Percentiles rank a stretch among this genome's conserved stretches.
Evolutionary conservation across 1,140 invertebrate genomes (phyloP).

Genomic region (Bombus soroeensis): DNA sequence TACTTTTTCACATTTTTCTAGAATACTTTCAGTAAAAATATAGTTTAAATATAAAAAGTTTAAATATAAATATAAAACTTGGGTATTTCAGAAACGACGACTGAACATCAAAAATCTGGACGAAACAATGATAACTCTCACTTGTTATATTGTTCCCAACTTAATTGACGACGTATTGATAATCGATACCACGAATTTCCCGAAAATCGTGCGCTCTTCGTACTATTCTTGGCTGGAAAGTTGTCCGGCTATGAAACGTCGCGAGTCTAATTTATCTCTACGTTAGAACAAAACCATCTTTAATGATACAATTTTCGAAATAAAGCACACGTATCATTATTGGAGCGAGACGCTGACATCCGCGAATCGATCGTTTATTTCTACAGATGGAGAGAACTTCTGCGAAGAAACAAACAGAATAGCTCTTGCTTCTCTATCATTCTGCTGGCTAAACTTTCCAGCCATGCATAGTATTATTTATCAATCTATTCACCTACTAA

Average conservation of each 20-base stretch:
- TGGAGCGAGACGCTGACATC: accelerated
- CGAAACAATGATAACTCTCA: too few relatives aligned
- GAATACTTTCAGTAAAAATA: too few relatives aligned
- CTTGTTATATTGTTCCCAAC: too few relatives aligned
- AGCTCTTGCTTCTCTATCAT: neutral
- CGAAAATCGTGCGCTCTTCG: constrained; percentile 6
- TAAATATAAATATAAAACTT: neutral
- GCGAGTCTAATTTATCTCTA: neutral
- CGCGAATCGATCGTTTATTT: too few relatives aligned
- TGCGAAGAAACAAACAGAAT: neutral
- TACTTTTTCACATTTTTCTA: too few relatives aligned
- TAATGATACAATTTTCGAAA: too few relatives aligned
- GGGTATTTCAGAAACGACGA: neutral
- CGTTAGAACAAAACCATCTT: too few relatives aligned
- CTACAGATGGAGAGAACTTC: too few relatives aligned
- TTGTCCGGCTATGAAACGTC: neutral
- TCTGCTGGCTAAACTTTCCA: neutral
- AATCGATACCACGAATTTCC: neutral
- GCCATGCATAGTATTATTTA: neutral
- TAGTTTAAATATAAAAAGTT: too few relatives aligned
- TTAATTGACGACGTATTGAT: neutral
- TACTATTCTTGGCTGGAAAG: neutral
- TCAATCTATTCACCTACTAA: neutral
- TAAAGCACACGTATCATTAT: too few relatives aligned
- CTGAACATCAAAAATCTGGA: neutral